Evolutionary conservation across 2,888 invertebrate species (phyloP), one percentile per base, ranked within the genome.

Genomic region (Volucella inanis): DNA sequence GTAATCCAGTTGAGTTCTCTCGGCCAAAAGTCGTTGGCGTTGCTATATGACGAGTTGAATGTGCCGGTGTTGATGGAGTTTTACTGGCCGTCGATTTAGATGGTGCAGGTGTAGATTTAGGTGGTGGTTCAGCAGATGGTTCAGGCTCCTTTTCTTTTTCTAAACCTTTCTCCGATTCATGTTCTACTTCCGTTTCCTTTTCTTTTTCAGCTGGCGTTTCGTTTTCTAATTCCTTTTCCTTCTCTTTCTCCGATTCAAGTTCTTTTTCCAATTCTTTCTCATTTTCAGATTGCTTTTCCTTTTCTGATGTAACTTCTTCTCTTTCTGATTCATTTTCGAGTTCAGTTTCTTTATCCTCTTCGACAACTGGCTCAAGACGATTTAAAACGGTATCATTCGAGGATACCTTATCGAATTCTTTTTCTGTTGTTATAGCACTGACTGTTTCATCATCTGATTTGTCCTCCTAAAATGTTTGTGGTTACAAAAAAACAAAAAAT

Each of bases 11-110:
- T 41, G 87, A 87, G 78, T 90, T 90, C 15, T 89, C 88, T 2
- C 88, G 88, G 0, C 89, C 90, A 74, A 87, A 89, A 6, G 89
- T 90, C 38, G 90, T 90, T n/a, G 89, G 89, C 38, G 87, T 88
- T 1, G 72, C 62, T 22, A 64, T 47, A 11, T 31, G 47, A 41
- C 70, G 80, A 8, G 57, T 3, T 22, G 52, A 22, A 41, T 61
- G 38, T 1, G 12, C 61, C n/a, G 81, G 41, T 3, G 38, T 38
- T 10, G 64, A 52, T 2, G 52, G 10, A 38, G 52, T 3, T 22
- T 43, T 31, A n/a, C 6, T 22, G 8, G 22, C 10, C 6, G 22
- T 12, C 12, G 38, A 14, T 38, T 62, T 9, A 1, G 57, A 14
- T 14, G 57, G 9, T 57, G 41, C 11, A 43, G 55, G 8, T 47